A percentile compares a stretch with the other conserved stretches of the same genome.
Evolutionary conservation across 2,888 invertebrate genomes (phyloP).

Genomic region (Itoplectis maculator): DNA sequence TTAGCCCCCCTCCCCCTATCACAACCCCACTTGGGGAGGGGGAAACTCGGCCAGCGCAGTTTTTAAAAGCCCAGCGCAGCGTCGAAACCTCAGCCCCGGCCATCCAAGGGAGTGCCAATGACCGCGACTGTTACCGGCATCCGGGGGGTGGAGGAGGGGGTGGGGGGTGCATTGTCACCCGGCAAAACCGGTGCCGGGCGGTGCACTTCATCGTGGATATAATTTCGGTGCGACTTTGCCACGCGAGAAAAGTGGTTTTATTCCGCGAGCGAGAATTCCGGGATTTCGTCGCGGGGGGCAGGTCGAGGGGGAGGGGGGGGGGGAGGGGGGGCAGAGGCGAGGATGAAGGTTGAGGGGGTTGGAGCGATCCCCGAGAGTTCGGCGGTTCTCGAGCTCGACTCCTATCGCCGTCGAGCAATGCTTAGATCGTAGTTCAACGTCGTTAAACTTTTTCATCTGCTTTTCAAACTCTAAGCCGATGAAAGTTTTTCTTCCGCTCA

Average conservation of each 20-base stretch:
- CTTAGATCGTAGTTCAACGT: slow-evolving; percentile 76
- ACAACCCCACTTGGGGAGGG: neutral
- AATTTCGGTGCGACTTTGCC: slow-evolving; percentile 59
- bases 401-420: slow-evolving; percentile 65
- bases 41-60: slow-evolving; percentile 10
- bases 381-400: neutral
- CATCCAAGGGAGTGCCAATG: slow-evolving; percentile 37
- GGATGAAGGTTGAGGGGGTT: neutral
- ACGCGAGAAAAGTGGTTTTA: slow-evolving; percentile 55
- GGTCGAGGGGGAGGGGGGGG: neutral
- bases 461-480: slow-evolving; percentile 79
- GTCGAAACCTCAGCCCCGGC: neutral
- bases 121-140: slow-evolving; percentile 21
- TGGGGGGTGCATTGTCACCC: slow-evolving; percentile 15
- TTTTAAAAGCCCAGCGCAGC: slow-evolving; percentile 14
- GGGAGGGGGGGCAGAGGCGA: neutral
- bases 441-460: slow-evolving; percentile 82
- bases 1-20: neutral
- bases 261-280: slow-evolving; percentile 48
- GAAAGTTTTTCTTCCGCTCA: slow-evolving; percentile 79
- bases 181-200: neutral
- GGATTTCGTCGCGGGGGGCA: slow-evolving; percentile 22
- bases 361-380: neutral
- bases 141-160: too few species aligned
- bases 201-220: slow-evolving; percentile 41